Conservation (phyloP, 2,797 vertebrate genomes). For the Mycteria americana region DNA sequence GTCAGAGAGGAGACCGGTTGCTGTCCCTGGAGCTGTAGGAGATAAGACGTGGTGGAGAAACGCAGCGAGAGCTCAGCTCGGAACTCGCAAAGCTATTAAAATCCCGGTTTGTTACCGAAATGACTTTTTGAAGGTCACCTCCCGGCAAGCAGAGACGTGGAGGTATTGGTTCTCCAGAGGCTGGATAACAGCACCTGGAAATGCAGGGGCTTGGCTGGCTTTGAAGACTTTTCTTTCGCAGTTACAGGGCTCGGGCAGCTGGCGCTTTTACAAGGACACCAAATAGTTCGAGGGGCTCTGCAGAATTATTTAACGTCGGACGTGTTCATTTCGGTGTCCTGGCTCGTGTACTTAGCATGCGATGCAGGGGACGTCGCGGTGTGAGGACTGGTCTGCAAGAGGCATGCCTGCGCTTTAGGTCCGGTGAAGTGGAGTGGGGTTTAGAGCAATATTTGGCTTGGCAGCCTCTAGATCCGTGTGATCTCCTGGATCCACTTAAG, state of each 20-base stretch:
- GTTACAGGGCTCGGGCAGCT: neutral
- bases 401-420: neutral
- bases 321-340: neutral
- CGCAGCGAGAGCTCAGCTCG: neutral
- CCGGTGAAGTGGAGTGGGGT: neutral
- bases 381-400: neutral
- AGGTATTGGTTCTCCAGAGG: accelerated
- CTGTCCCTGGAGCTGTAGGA: neutral
- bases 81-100: neutral
- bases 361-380: accelerated
- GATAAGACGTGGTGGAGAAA: neutral
- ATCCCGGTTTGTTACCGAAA: neutral
- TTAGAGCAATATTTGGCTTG: neutral
- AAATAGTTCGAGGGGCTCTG: accelerated
- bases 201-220: neutral
- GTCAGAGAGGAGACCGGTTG: neutral
- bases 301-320: neutral
- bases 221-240: neutral
- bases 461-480: neutral
- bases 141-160: neutral
- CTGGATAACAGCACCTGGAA: neutral
- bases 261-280: neutral
- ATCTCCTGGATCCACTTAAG: neutral
- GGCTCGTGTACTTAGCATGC: accelerated
- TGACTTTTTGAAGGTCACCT: neutral